Base-by-base conservation (phyloP, 2,797 vertebrate species). In the Microhierax caerulescens region DNA sequence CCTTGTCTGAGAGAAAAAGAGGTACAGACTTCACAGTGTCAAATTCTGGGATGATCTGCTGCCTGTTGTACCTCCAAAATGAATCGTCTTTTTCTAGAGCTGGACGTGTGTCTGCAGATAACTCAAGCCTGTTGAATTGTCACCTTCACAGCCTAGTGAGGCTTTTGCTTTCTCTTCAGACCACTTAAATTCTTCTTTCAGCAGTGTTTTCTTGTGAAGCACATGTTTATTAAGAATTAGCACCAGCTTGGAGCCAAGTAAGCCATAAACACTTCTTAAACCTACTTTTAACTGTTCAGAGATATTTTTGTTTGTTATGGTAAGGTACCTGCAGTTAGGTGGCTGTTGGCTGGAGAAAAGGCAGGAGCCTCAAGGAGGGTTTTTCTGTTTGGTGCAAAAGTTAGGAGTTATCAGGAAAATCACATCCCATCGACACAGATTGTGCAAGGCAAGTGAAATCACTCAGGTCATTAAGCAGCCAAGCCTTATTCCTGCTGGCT, bases 341-440 rank as follows among this genome's bases (percentile, higher is more conserved):
- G 59, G 5, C 50, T 0, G 3, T 63, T 5, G 17, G 19, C 53
- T 77, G 39, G 34, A 86, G 14, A 57, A 76, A 28, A 28, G 25
- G 13, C 48, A 50, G 47, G 32, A 80, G n/a, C 36, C 78, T 84
- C 47, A 24, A 61, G 43, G 22, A 51, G 14, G 13, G 5, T 57
- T 30, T 73, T 50, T 73, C 20, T 13, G 6, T 54, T 83, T 51
- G 23, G 6, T 86, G 36, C 2, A 3, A 28, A 47, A 59, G 4
- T 80, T 47, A 47, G 41, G 74, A 79, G 19, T 88, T 41, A 41
- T 80, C 16, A 43, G 54, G 54, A 63, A 69, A 47, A 43, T 36
- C 7, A 2, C 0, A 5, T 81, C n/a, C 36, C 4, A 0, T 27
- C 1, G 5, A 15, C 39, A 48, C 53, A 64, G 81, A 28, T 23